A percentile compares a stretch with the other conserved stretches of the same genome.
Evolutionary conservation across 35 echinoderm and acorn worm species (phyloP).

Genomic region (Anneissia japonica): DNA sequence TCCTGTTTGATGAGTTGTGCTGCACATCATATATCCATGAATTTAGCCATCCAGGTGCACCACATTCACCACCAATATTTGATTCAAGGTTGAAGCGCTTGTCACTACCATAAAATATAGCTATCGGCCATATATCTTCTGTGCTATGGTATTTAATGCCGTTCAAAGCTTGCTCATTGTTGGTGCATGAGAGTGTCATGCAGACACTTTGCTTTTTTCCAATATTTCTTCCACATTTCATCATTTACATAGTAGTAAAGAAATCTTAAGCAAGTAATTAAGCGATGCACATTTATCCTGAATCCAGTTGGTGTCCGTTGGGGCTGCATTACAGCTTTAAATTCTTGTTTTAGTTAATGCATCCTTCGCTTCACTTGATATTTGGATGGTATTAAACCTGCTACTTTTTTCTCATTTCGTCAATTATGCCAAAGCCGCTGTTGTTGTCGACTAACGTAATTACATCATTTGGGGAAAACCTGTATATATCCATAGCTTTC

Average conservation of each 20-base stretch:
- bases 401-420: slow-evolving; percentile 2
- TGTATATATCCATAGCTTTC: background rate
- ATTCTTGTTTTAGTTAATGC: slow-evolving; percentile 1
- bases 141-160: slow-evolving; percentile 11
- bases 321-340: slow-evolving; percentile 18
- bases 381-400: background rate
- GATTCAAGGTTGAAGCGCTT: slow-evolving; percentile 13
- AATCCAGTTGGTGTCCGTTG: background rate
- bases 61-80: slow-evolving; percentile 1
- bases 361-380: background rate
- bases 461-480: background rate
- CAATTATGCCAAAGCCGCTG: slow-evolving; percentile 14
- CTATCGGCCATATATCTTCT: slow-evolving; percentile 23
- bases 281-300: background rate
- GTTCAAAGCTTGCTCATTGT: slow-evolving; percentile 25
- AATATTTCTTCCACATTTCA: background rate
- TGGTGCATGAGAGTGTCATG: background rate
- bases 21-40: background rate
- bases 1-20: background rate
- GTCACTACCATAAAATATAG: slow-evolving; percentile 47
- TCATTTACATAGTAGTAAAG: slow-evolving; percentile 10
- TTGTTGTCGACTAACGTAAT: slow-evolving; percentile 28
- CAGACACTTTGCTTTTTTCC: slow-evolving; percentile 3
- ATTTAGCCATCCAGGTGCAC: slow-evolving; percentile 30
- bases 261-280: slow-evolving; percentile 17